Percentiles rank a stretch among this genome's conserved stretches.
These are phyloP conservation scores for Tenthredo notha DNA, from an alignment of 2,888 invertebrate genomes.

Conservation along the genomic window DNA sequence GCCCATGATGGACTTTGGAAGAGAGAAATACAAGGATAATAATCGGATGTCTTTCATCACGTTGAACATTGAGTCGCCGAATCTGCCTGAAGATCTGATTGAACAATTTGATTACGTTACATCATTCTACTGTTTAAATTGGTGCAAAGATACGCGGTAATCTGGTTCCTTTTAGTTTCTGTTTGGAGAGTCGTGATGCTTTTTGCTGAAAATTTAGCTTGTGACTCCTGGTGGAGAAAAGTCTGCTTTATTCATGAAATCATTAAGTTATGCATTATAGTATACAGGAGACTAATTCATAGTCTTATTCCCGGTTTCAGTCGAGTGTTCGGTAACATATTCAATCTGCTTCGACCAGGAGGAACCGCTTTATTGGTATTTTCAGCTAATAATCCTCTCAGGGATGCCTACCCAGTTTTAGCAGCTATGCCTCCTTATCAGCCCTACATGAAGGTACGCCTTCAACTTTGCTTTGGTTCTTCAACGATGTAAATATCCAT, in stretches of 20 bases:
- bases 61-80: slow-evolving; percentile 82
- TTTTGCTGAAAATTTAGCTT: no score
- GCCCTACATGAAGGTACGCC: slow-evolving; percentile 79
- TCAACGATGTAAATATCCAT: no score
- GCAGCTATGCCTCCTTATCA: slow-evolving; percentile 81
- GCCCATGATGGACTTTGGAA: slow-evolving; percentile 86
- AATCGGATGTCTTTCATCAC: slow-evolving; percentile 78
- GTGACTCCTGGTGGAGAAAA: no score
- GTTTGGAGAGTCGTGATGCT: no score
- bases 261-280: no score
- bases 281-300: no score
- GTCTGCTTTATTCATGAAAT: no score
- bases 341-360: slow-evolving; percentile 81
- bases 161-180: slow-evolving; percentile 59
- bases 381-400: slow-evolving; percentile 84
- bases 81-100: slow-evolving; percentile 79
- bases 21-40: slow-evolving; percentile 79
- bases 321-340: slow-evolving; percentile 82
- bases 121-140: slow-evolving; percentile 90
- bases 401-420: slow-evolving; percentile 83
- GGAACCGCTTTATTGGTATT: slow-evolving; percentile 85
- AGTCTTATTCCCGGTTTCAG: slow-evolving; percentile 74
- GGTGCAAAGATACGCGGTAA: slow-evolving; percentile 88
- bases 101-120: slow-evolving; percentile 85
- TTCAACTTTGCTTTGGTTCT: background rate